These are phyloP conservation scores for Oncorhynchus nerka DNA, from an alignment of 2,113 vertebrate species.

Conservation along the genomic window DNA sequence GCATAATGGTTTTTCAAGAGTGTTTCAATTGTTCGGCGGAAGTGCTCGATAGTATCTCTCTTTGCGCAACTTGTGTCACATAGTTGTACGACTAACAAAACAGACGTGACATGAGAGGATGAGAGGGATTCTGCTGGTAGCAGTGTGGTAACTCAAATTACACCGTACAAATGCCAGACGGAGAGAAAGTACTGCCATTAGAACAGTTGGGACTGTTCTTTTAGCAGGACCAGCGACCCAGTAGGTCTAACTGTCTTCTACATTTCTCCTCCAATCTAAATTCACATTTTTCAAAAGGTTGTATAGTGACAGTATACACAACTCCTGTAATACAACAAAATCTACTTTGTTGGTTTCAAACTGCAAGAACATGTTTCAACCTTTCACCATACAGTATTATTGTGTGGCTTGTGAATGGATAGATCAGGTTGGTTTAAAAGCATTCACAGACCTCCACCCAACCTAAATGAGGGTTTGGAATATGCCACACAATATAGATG, in stretches of 20 bases:
- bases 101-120: conserved; percentile 19
- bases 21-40: conserved; percentile 16
- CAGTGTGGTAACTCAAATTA: conserved; percentile 41
- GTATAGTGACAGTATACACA: no score
- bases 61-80: neutral
- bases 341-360: no score
- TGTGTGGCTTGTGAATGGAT: no score
- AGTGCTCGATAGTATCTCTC: conserved; percentile 21
- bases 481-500: no score
- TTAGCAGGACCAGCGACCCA: conserved; percentile 22
- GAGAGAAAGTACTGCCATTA: conserved; percentile 41
- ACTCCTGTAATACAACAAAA: no score
- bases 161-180: conserved; percentile 33
- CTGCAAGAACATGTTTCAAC: no score
- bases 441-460: no score
- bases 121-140: conserved; percentile 21
- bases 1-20: conserved; percentile 21
- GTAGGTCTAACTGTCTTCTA: conserved; percentile 34
- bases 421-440: no score
- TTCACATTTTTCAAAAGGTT: neutral
- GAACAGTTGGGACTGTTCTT: conserved; percentile 26
- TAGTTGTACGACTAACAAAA: neutral
- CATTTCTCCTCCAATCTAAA: conserved; percentile 18
- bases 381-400: no score
- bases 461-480: no score